phyloP scores from a whole-genome alignment of 2,113 vertebrate species.

The Ciconia stormi region DNA sequence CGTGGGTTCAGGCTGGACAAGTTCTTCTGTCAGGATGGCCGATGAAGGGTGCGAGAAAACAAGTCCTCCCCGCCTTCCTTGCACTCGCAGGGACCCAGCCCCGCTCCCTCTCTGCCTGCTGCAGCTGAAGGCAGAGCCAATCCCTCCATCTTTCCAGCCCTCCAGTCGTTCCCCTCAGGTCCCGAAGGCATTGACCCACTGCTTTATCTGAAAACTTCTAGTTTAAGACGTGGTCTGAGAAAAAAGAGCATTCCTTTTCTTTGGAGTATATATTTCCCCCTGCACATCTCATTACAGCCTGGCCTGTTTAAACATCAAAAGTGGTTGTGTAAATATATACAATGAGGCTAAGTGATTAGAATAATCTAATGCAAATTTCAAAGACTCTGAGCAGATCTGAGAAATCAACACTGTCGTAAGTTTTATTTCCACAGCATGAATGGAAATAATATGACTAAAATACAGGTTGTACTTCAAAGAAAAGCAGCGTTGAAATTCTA shows the following conservation, averaged over 20 bases:
- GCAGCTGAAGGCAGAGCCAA: background rate
- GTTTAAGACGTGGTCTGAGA: background rate
- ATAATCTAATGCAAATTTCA: slow-evolving; percentile 62
- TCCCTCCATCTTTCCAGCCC: background rate
- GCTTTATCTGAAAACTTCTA: background rate
- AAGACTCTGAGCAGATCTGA: slow-evolving; percentile 50
- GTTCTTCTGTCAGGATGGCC: background rate
- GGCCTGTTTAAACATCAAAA: slow-evolving; percentile 48
- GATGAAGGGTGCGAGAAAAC: fast-evolving
- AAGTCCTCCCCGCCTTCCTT: background rate
- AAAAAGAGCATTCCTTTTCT: background rate
- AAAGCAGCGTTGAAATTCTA: slow-evolving; percentile 24
- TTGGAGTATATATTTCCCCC: background rate
- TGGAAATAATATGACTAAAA: slow-evolving; percentile 30
- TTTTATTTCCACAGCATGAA: slow-evolving; percentile 38
- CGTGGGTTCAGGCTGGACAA: background rate
- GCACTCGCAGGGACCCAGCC: fast-evolving
- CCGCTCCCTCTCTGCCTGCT: background rate
- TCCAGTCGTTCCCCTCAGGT: background rate
- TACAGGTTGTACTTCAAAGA: slow-evolving; percentile 45
- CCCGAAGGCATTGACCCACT: background rate
- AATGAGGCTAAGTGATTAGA: slow-evolving; percentile 53
- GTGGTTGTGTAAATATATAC: slow-evolving; percentile 33
- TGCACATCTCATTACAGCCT: background rate
- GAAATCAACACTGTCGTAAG: slow-evolving; percentile 3